Percentiles rank a stretch among this genome's conserved stretches.
phyloP scores from a whole-genome alignment of 1,140 invertebrate species.

The Probaryconus sp. region DNA sequence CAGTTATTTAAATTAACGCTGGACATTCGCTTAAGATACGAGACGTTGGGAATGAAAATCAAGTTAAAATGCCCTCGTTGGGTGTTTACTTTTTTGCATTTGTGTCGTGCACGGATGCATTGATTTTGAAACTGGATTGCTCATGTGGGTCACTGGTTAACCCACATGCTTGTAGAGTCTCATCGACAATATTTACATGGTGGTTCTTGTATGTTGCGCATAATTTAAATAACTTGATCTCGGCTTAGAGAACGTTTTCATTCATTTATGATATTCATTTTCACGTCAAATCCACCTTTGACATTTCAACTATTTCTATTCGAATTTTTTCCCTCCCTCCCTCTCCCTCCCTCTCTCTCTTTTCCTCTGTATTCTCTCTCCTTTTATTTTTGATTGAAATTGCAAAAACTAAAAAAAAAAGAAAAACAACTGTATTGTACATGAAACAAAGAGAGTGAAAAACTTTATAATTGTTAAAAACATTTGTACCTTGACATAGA shows the following conservation, averaged over 20 bases:
- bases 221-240: constrained; percentile 4
- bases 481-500: too few species aligned
- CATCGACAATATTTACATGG: constrained; percentile 6
- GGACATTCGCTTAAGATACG: not conserved
- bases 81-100: constrained; percentile 3
- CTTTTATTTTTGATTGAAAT: too few species aligned
- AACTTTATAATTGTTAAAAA: too few species aligned
- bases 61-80: not conserved
- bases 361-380: too few species aligned
- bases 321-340: too few species aligned
- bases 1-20: not conserved
- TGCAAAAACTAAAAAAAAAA: too few species aligned
- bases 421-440: too few species aligned
- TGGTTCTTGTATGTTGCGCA: constrained; percentile 7
- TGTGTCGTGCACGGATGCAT: not conserved
- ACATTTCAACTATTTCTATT: too few species aligned
- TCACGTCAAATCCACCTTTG: not conserved
- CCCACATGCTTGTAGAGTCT: constrained; percentile 6
- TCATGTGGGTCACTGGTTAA: constrained; percentile 13
- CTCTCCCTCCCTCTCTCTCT: too few species aligned
- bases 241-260: not conserved
- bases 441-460: too few species aligned
- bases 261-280: not conserved
- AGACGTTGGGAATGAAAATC: not conserved
- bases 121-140: constrained; percentile 9